phyloP scores from a whole-genome alignment of 2,888 invertebrate genomes.

The Macropis europaea region DNA sequence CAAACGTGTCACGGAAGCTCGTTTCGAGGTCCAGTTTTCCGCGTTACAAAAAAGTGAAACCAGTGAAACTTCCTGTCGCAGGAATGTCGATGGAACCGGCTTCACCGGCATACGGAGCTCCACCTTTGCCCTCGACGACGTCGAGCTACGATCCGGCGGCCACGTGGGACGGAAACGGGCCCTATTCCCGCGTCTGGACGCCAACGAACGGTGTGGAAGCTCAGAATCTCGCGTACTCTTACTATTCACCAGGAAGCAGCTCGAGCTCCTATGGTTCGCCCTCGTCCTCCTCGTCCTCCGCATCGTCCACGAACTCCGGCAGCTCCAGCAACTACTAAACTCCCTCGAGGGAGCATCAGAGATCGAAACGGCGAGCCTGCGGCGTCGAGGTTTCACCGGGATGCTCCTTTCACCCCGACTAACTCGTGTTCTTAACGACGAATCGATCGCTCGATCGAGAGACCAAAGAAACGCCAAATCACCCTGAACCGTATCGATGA shows the following conservation, averaged over 20 bases:
- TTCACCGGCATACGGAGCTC: slow-evolving; percentile 86
- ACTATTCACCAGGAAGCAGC: slow-evolving; percentile 82
- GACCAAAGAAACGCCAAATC: slow-evolving; percentile 68
- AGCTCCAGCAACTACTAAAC: slow-evolving; percentile 70
- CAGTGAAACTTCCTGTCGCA: slow-evolving; percentile 64
- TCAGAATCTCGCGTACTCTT: slow-evolving; percentile 80
- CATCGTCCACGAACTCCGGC: slow-evolving; percentile 79
- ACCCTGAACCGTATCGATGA: slow-evolving; percentile 29
- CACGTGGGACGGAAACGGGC: slow-evolving; percentile 88
- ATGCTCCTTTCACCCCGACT: background rate
- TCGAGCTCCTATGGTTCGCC: slow-evolving; percentile 88
- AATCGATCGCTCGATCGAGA: slow-evolving; percentile 42
- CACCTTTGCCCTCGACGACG: slow-evolving; percentile 82
- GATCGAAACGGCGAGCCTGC: no score
- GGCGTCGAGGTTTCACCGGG: no score
- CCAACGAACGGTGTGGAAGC: slow-evolving; percentile 74
- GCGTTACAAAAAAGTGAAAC: background rate
- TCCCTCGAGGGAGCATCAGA: background rate
- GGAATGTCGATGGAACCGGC: slow-evolving; percentile 87
- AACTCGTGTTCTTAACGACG: slow-evolving; percentile 33
- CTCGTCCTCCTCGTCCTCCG: slow-evolving; percentile 83
- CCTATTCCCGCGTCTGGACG: slow-evolving; percentile 90
- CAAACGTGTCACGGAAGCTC: no score
- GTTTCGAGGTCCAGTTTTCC: no score
- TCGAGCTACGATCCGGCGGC: slow-evolving; percentile 84